Evolutionary conservation across 2,113 vertebrate genomes (phyloP), one percentile per base, ranked within the genome.

Genomic region (Halichoeres trimaculatus): DNA sequence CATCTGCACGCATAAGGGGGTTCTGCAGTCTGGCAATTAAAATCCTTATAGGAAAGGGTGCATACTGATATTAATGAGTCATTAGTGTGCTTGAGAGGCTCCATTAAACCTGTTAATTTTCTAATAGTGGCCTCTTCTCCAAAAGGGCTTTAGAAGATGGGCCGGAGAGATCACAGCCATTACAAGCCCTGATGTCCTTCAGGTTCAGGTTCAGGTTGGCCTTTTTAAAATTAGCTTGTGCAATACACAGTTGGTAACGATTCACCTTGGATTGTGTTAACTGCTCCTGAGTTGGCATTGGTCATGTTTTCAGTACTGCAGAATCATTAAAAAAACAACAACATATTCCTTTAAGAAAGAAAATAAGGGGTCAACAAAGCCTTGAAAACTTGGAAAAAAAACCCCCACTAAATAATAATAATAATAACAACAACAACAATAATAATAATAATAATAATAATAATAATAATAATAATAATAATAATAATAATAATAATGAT

Each of bases 1-100:
- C 76, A 78, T 89, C 71, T 80, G 80, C 60, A 78, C 76, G 75
- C 68, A 77, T 91, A 77, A 88, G 62, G 66, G 70, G 55, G 64
- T 64, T 59, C 55, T 78, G 48, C 35, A 30, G 70, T 70, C 57
- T 73, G 0, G 47, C 53, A 76, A 76, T 85, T 86, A 85, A 74
- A 88, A 65, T 34, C 35, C 35, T 76, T 81, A 80, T 61, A 43
- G 60, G 64, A 72, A 60, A 11, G 34, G 34, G n/a, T 64, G 20
- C 10, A 35, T 43, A 54, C 20, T 59, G 57, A 66, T 75, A 41
- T 71, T 81, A 85, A 89, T 61, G 74, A 80, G 62, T 74, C 74
- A 61, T 76, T 74, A 80, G 58, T 55, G 78, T 66, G 81, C 36
- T 53, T 76, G 36, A 82, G 55, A 71, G 74, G 22, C 35, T 68